phyloP scores from a whole-genome alignment of 2,888 invertebrate species.

The Caenorhabditis sulstoni region DNA sequence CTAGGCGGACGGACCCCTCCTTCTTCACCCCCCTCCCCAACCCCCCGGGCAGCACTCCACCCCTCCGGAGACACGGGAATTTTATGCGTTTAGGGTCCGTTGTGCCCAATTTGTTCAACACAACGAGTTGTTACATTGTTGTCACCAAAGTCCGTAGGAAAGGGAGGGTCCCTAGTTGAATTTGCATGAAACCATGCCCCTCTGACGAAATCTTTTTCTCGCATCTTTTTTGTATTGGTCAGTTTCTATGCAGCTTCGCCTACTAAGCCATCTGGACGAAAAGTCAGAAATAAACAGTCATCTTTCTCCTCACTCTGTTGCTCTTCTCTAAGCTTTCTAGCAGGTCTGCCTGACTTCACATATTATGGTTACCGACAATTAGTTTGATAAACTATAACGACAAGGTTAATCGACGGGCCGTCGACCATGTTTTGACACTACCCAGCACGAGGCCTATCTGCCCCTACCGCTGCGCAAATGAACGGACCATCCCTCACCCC shows the following conservation, averaged over 20 bases:
- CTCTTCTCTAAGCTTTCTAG: slow-evolving; percentile 19
- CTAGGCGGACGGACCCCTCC: slow-evolving; percentile 48
- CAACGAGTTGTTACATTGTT: slow-evolving; percentile 22
- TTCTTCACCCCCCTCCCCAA: slow-evolving; percentile 17
- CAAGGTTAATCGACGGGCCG: not conserved
- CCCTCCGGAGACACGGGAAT: slow-evolving; percentile 48
- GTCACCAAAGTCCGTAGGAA: not conserved
- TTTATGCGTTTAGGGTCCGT: slow-evolving; percentile 55
- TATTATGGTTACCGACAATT: slow-evolving; percentile 34
- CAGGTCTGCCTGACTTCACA: too few relatives aligned
- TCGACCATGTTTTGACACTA: too few relatives aligned
- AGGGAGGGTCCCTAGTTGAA: slow-evolving; percentile 28
- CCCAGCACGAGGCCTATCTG: too few relatives aligned
- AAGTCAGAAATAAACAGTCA: not conserved
- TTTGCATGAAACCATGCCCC: slow-evolving; percentile 54
- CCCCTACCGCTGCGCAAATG: too few relatives aligned
- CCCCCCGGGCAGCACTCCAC: slow-evolving; percentile 46
- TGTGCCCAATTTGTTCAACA: slow-evolving; percentile 52
- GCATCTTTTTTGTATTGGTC: not conserved
- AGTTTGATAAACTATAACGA: too few relatives aligned
- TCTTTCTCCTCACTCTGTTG: not conserved
- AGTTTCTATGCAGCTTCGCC: too few relatives aligned
- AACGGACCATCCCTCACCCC: too few relatives aligned
- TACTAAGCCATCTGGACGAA: too few relatives aligned
- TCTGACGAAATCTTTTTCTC: slow-evolving; percentile 22